phyloP scores from a whole-genome alignment of 2,797 vertebrate species.

The Sebastes iracundus region DNA sequence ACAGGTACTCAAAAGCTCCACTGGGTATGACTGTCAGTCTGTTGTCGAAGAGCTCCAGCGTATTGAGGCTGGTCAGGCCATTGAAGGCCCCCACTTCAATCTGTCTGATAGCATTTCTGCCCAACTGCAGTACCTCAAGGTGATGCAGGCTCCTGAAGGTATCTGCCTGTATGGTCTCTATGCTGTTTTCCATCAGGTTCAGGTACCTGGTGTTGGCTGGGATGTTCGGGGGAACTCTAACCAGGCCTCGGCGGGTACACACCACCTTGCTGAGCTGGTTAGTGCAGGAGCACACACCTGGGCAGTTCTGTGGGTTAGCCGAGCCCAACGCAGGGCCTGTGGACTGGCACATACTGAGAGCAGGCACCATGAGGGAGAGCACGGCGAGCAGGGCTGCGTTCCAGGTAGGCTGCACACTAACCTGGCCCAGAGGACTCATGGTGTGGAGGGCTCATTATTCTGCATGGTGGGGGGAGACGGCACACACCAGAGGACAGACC shows the following conservation, averaged over 20 bases:
- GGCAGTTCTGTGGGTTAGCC: conserved; percentile 92
- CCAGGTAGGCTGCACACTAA: conserved; percentile 97
- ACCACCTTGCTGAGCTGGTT: conserved; percentile 98
- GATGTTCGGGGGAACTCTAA: conserved; percentile 92
- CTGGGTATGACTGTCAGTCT: conserved; percentile 97
- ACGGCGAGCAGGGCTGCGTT: conserved; percentile 92
- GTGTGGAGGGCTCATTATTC: conserved; percentile 98
- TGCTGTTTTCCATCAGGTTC: conserved; percentile 99
- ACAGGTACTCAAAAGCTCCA: conserved; percentile 97
- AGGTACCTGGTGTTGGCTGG: conserved; percentile 94
- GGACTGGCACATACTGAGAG: conserved; percentile 89
- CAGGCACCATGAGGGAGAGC: conserved; percentile 92
- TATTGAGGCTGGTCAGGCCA: conserved; percentile 96
- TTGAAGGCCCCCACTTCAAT: conserved; percentile 98
- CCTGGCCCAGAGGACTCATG: conserved; percentile 99
- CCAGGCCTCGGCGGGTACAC: conserved; percentile 92
- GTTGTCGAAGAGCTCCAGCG: conserved; percentile 98
- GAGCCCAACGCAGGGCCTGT: conserved; percentile 82
- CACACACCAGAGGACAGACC: conserved; percentile 83
- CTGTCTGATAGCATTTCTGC: conserved; percentile 94
- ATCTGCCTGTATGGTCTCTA: conserved; percentile 95
- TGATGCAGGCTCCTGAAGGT: conserved; percentile 96
- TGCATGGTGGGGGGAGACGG: conserved; percentile 91
- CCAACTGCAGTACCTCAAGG: conserved; percentile 96
- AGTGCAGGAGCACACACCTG: conserved; percentile 94